Base-by-base conservation (phyloP, 2,888 invertebrate genomes). In the Thecophora atra region DNA sequence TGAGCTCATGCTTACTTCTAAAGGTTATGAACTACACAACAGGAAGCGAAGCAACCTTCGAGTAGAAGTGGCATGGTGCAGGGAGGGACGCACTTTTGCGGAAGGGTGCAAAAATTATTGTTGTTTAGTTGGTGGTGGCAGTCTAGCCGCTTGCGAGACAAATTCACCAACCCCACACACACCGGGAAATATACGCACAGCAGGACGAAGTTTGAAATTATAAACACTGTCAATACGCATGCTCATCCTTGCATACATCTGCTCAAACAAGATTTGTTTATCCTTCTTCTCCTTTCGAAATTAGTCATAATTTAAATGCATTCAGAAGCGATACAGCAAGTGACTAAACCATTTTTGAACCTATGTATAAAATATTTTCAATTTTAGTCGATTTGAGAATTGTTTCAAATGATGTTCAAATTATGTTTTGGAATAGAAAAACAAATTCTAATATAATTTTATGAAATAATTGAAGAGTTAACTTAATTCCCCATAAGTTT, bases 331-430 rank as follows among this genome's bases (percentile, higher is more conserved):
- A 8, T 28, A 58, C 24, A 26, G 3, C 58, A 58, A 58, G 58
- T 58, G 26, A 58, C 26, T 1, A 6, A 19, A 19, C n/a, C n/a
- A 19, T 21, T n/a, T 54, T 15, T n/a, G 5, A 11, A 54, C 1
- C 21, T 8, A 24, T 26, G 6, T 2, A 21, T 28, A 28, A 58
- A 15, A 58, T 28, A 58, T 24, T 28, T 26, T 15, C 17, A 21
- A 24, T 44, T 52, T 52, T 2, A 44, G 42, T 58, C 26, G 56
- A 24, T 68, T 68, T 68, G 68, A 68, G 24, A 68, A 58, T 21
- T 26, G n/a, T 58, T 58, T 68, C 68, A 68, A 44, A 58, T 56
- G 19, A 26, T 68, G 6, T 58, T 42, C 28, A 58, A 47, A 47
- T 42, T 24, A 68, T 56, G 54, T 37, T 37, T 67, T 54, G 17